These are phyloP conservation scores for Crypturellus undulatus DNA, from an alignment of 2,113 vertebrate genomes.

Conservation along the genomic window DNA sequence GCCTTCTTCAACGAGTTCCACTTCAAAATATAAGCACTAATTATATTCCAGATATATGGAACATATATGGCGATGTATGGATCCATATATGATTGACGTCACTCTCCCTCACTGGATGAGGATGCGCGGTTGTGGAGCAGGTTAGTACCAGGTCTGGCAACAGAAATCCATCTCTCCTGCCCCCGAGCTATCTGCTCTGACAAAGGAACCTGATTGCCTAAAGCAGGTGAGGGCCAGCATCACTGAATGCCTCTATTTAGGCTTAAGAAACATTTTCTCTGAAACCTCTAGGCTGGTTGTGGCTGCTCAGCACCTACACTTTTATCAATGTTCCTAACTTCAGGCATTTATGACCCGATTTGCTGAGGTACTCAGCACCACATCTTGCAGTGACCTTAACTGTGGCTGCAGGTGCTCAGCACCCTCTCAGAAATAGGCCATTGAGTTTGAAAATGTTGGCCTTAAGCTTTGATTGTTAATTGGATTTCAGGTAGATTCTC, in stretches of 20 bases:
- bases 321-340: constrained; percentile 34
- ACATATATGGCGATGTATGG: no score
- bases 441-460: constrained; percentile 62
- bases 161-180: neutral
- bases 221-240: neutral
- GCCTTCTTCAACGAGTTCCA: neutral
- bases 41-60: neutral
- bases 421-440: constrained; percentile 62
- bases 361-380: constrained; percentile 23
- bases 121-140: neutral
- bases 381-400: constrained; percentile 8
- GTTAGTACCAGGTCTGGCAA: neutral
- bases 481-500: constrained; percentile 70
- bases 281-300: neutral
- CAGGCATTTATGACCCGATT: constrained; percentile 44
- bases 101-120: neutral
- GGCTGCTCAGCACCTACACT: neutral
- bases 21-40: neutral
- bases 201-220: neutral
- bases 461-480: constrained; percentile 68
- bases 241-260: neutral
- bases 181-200: neutral
- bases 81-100: neutral
- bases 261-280: neutral
- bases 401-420: constrained; percentile 38